Base-by-base conservation (phyloP, 2,113 vertebrate genomes). In the Eurystomus gularis region DNA sequence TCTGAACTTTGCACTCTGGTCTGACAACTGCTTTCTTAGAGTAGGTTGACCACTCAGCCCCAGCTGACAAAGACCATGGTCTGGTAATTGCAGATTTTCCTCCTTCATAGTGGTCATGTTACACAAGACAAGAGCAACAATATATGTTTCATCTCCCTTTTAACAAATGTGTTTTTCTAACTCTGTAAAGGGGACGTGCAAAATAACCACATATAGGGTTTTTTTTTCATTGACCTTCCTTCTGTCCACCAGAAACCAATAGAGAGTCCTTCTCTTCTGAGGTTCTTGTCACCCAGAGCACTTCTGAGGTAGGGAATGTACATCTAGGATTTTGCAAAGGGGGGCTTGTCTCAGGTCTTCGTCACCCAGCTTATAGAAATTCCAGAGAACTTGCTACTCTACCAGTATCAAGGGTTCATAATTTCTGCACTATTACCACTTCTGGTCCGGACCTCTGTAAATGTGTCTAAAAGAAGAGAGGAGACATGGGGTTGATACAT, bases 251-350 rank as follows among this genome's bases (percentile, higher is more conserved):
- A 66, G 65, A 60, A 88, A 2, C 31, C 29, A 31, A 60, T 39
- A 61, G n/a, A 52, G 2, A 65, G 17, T 66, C 8, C 16, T 52
- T 5, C 24, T 87, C 12, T 70, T 64, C 62, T 52, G 24, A 60
- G 58, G 33, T 4, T 78, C 6, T 26, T 70, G 14, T 29, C 29
- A 52, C 39, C 12, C 6, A 2, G 26, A 37, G 19, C 16, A 20
- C 10, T 86, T 18, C 55, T 77, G 29, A 39, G n/a, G 29, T 17
- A 33, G 31, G 4, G 39, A 48, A 79, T 13, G 13, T 28, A 39
- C 1, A 2, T 5, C 23, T 51, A 49, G 5, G 9, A n/a, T 48
- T 55, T 29, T 60, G 39, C 18, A 3, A 14, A 23, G 11, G 2
- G 8, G 8, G 4, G 5, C 8, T 69, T 31, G 24, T 86, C 17